Evolutionary conservation across 2,113 vertebrate species (phyloP).

Genomic region (Psammodynastes pulverulentus): DNA sequence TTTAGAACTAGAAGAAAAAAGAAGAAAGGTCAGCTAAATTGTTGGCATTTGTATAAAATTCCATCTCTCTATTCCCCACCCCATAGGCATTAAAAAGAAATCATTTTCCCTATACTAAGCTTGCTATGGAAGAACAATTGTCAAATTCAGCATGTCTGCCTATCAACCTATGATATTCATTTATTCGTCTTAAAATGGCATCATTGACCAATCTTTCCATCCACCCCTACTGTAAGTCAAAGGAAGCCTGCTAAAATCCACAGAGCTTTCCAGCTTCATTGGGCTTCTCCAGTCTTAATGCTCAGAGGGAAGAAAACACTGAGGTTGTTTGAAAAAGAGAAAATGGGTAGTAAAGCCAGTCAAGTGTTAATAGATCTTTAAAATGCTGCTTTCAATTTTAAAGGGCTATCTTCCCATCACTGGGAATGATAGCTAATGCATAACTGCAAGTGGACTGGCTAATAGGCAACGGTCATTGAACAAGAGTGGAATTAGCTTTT

Average conservation of each 20-base stretch:
- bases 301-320: not conserved
- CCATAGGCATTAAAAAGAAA: not conserved
- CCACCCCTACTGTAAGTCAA: not conserved
- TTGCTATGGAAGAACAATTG: not conserved
- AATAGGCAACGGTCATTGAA: not conserved
- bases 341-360: not conserved
- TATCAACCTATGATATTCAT: not conserved
- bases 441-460: not conserved
- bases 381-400: not conserved
- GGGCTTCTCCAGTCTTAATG: not conserved
- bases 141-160: not conserved
- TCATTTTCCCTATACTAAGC: not conserved
- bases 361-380: not conserved
- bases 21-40: not conserved
- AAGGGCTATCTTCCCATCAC: not conserved
- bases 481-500: not conserved
- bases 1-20: not conserved
- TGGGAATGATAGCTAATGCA: not conserved
- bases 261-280: not conserved
- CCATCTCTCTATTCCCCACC: not conserved
- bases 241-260: not conserved
- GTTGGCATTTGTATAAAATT: not conserved
- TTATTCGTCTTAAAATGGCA: not conserved
- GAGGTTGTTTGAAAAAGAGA: not conserved
- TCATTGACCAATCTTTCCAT: not conserved